Evolutionary conservation across 2,888 invertebrate species (phyloP).

Genomic region (Hypolimnas misippus): DNA sequence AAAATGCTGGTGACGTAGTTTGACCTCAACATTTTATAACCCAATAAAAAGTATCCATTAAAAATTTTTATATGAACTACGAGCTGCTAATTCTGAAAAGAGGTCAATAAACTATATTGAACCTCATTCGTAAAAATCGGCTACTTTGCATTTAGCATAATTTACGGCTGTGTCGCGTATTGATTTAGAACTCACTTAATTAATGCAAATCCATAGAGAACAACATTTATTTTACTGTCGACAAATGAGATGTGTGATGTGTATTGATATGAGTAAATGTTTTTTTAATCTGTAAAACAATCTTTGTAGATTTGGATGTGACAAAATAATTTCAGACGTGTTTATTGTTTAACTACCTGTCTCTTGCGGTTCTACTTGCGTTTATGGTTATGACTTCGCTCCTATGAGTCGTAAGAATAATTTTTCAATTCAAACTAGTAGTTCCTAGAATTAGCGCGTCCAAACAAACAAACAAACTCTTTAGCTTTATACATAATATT

Average conservation of each 20-base stretch:
- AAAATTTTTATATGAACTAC: neutral
- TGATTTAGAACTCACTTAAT: slow-evolving; percentile 35
- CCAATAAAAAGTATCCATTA: slow-evolving; percentile 1
- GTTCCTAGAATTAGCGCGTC: too few relatives aligned
- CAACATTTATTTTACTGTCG: slow-evolving; percentile 21
- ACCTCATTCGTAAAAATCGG: slow-evolving; percentile 9
- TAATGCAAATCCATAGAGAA: slow-evolving; percentile 27
- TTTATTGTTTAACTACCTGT: too few relatives aligned
- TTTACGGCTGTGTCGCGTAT: slow-evolving; percentile 31
- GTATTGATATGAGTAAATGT: neutral
- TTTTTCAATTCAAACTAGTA: too few relatives aligned
- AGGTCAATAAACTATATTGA: slow-evolving; percentile 17
- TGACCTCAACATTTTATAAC: slow-evolving; percentile 10
- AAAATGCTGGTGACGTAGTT: neutral
- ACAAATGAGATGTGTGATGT: slow-evolving; percentile 8
- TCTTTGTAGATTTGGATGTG: too few relatives aligned
- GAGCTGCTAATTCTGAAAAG: slow-evolving; percentile 3
- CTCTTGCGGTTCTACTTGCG: too few relatives aligned
- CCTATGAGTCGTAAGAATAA: too few relatives aligned
- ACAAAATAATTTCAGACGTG: too few relatives aligned
- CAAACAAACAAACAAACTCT: too few relatives aligned
- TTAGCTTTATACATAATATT: too few relatives aligned
- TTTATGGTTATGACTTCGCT: too few relatives aligned
- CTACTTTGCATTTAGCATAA: slow-evolving; percentile 29
- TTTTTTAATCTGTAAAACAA: neutral